phyloP scores from a whole-genome alignment of 2,113 vertebrate genomes.

The Hiodon tergisus region DNA sequence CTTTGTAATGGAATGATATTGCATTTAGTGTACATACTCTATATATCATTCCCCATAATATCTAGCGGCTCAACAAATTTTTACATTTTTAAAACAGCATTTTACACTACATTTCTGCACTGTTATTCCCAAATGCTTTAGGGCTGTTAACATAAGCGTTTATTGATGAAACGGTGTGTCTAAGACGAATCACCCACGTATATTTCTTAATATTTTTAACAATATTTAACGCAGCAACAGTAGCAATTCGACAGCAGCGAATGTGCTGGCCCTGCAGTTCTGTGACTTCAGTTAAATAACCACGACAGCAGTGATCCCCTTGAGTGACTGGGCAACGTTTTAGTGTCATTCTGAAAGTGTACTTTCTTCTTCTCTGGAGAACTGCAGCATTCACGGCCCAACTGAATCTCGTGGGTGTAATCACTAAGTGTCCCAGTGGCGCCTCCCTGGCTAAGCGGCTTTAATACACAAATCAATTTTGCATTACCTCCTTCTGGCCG shows the following conservation, averaged over 20 bases:
- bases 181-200: too few species aligned
- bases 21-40: too few species aligned
- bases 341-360: neutral
- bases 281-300: too few species aligned
- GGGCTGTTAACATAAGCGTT: too few species aligned
- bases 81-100: too few species aligned
- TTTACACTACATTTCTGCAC: too few species aligned
- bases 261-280: neutral
- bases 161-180: too few species aligned
- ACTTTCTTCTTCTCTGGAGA: slow-evolving; percentile 31
- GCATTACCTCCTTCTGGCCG: slow-evolving; percentile 78
- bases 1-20: too few species aligned
- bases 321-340: neutral
- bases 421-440: slow-evolving; percentile 69
- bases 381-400: slow-evolving; percentile 28
- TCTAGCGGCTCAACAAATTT: too few species aligned
- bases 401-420: slow-evolving; percentile 58
- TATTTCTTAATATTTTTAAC: too few species aligned
- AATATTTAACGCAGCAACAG: neutral
- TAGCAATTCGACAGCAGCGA: neutral
- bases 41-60: too few species aligned
- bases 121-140: too few species aligned
- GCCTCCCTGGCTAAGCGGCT: slow-evolving; percentile 74
- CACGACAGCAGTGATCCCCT: neutral
- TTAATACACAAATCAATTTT: slow-evolving; percentile 90